Percentiles rank a stretch among this genome's conserved stretches.
Conservation (phyloP, 2,113 vertebrate species). For the Aphyosemion australe region DNA sequence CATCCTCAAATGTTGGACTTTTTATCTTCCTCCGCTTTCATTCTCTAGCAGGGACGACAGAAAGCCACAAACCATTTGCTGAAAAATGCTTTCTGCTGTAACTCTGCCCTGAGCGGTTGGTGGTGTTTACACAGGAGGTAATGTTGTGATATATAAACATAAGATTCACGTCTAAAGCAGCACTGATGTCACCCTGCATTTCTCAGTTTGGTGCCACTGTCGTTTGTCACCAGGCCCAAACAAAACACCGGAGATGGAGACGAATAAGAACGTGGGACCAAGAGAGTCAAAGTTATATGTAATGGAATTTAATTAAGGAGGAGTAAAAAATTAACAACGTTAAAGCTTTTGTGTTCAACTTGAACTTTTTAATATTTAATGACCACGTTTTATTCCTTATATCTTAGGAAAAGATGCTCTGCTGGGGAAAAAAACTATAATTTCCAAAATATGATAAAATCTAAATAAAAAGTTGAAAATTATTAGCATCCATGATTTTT, state of each 20-base stretch:
- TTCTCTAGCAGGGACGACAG: constrained; percentile 23
- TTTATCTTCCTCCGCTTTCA: background rate
- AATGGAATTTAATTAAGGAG: background rate
- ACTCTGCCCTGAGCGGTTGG: background rate
- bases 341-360: too few relatives aligned
- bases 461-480: too few relatives aligned
- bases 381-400: too few relatives aligned
- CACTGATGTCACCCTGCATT: constrained; percentile 52
- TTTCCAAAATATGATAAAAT: too few relatives aligned
- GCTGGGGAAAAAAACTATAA: too few relatives aligned
- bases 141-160: constrained; percentile 20
- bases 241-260: constrained; percentile 6
- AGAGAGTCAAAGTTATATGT: background rate
- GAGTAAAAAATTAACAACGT: too few relatives aligned
- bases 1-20: background rate
- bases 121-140: constrained; percentile 37
- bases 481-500: too few relatives aligned
- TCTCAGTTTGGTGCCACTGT: constrained; percentile 43
- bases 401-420: too few relatives aligned
- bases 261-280: background rate
- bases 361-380: too few relatives aligned
- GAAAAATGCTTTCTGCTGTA: constrained; percentile 23
- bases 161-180: constrained; percentile 30
- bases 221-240: constrained; percentile 51
- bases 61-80: constrained; percentile 39